phyloP scores from a whole-genome alignment of 2,113 vertebrate genomes.

The Anas platyrhynchos region DNA sequence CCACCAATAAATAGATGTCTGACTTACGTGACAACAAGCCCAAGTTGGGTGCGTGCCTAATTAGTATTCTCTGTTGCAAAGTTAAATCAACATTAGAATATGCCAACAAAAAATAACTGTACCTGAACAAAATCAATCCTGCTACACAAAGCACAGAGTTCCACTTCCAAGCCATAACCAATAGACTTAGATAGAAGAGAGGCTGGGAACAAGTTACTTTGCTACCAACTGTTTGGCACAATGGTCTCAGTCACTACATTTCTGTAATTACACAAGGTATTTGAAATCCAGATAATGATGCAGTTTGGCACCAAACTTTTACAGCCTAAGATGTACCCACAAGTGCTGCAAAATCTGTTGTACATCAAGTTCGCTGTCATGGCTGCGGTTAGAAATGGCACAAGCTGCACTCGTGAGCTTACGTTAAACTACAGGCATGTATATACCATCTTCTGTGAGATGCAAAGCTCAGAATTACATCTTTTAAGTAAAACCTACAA shows the following conservation, averaged over 20 bases:
- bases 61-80: background rate
- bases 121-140: background rate
- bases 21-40: background rate
- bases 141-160: background rate
- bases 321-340: background rate
- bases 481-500: background rate
- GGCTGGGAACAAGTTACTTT: background rate
- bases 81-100: background rate
- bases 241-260: background rate
- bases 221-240: background rate
- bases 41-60: background rate
- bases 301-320: background rate
- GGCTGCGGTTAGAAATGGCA: background rate
- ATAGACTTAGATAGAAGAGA: background rate
- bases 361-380: rapidly evolving
- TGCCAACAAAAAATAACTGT: background rate
- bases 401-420: background rate
- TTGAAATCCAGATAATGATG: background rate
- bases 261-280: background rate
- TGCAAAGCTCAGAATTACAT: background rate
- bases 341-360: background rate
- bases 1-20: background rate
- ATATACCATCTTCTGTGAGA: background rate
- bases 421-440: rapidly evolving
- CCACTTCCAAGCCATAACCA: rapidly evolving